These are phyloP conservation scores for Scaptomyza polygonia DNA, from an alignment of 2,888 invertebrate genomes.

Conservation along the genomic window DNA sequence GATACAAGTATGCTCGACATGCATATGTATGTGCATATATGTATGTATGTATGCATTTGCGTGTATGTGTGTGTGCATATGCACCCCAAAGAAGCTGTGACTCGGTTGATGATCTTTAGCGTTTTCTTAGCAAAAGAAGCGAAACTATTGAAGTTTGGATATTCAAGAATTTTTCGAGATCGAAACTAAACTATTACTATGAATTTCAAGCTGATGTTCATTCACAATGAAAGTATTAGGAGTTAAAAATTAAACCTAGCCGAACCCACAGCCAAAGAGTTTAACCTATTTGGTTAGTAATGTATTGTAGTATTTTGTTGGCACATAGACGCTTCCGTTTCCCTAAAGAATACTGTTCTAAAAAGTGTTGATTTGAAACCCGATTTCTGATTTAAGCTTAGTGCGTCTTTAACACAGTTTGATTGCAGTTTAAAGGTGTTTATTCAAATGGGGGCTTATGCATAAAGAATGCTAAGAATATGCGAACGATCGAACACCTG, in stretches of 20 bases:
- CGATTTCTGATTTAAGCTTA: not conserved
- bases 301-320: not conserved
- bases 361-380: not conserved
- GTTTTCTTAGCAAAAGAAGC: slow-evolving; percentile 13
- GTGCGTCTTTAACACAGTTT: slow-evolving; percentile 12
- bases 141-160: slow-evolving; percentile 23
- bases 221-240: too few species aligned
- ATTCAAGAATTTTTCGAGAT: slow-evolving; percentile 1
- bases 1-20: slow-evolving; percentile 55
- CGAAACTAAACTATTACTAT: too few species aligned
- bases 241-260: not conserved
- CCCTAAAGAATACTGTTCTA: not conserved
- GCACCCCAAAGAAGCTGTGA: slow-evolving; percentile 56
- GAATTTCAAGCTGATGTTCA: too few species aligned
- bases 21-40: slow-evolving; percentile 2
- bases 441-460: slow-evolving; percentile 49
- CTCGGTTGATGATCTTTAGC: slow-evolving; percentile 64
- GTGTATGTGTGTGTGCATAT: slow-evolving; percentile 16
- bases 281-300: not conserved
- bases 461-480: slow-evolving; percentile 55
- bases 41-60: slow-evolving; percentile 3
- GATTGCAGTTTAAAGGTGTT: slow-evolving; percentile 46
- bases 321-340: not conserved
- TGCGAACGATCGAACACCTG: slow-evolving; percentile 25
- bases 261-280: too few species aligned